Conservation (phyloP, 2,888 invertebrate species). For the Tiliacea aurago region DNA sequence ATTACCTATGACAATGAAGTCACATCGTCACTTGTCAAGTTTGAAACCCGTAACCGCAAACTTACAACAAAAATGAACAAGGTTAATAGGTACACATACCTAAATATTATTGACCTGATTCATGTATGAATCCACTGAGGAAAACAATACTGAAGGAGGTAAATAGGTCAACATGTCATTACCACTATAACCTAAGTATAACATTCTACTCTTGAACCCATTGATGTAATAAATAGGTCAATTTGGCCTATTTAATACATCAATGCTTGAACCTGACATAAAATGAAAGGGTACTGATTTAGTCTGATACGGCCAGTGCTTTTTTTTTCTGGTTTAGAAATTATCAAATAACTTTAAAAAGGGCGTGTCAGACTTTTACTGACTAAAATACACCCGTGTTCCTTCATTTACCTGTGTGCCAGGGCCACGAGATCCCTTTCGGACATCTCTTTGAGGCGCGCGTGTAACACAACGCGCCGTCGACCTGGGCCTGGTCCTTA, state of each 20-base stretch:
- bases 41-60: not conserved
- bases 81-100: not conserved
- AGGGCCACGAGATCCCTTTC: no score
- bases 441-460: no score
- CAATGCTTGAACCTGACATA: constrained; percentile 11
- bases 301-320: not conserved
- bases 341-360: no score
- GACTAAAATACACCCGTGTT: no score
- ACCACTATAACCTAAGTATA: no score
- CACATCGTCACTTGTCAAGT: not conserved
- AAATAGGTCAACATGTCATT: constrained; percentile 35
- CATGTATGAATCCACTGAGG: constrained; percentile 5
- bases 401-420: no score
- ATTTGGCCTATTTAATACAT: no score
- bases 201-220: constrained; percentile 3
- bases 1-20: not conserved
- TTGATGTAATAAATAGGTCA: no score
- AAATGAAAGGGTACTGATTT: not conserved
- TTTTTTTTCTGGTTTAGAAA: no score
- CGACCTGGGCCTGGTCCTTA: no score
- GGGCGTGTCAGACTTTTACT: no score
- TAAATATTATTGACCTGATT: constrained; percentile 9
- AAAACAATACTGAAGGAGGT: constrained; percentile 7
- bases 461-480: no score
- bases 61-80: not conserved